Conservation (phyloP, 2,113 vertebrate species). For the Elgaria multicarinata region DNA sequence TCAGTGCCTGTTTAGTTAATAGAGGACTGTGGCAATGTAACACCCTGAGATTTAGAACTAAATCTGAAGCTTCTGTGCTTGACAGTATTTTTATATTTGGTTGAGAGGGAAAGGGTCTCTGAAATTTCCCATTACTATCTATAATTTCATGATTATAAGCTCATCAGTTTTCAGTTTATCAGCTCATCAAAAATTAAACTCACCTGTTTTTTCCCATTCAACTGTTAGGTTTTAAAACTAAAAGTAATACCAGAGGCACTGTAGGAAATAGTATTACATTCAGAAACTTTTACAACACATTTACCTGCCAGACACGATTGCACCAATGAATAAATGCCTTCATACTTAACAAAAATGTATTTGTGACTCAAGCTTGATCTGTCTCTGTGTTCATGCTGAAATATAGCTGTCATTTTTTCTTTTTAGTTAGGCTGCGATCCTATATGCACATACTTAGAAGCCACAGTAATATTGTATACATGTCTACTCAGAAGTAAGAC, state of each 20-base stretch:
- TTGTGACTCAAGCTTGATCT: not conserved
- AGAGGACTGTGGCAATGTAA: not conserved
- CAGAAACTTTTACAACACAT: conserved; percentile 28
- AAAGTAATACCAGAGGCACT: conserved; percentile 45
- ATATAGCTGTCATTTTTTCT: not conserved
- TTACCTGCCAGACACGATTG: conserved; percentile 7
- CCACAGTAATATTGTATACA: not conserved
- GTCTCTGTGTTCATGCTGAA: not conserved
- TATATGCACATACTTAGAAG: not conserved
- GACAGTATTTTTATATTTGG: conserved; percentile 23
- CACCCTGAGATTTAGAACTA: not conserved
- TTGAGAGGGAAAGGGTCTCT: conserved; percentile 56
- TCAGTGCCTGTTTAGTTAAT: not conserved
- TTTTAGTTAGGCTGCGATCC: not conserved
- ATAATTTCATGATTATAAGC: conserved; percentile 53
- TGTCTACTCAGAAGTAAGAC: too few relatives aligned
- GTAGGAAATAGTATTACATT: conserved; percentile 26
- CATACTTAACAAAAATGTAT: conserved; percentile 3
- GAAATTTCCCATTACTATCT: conserved; percentile 57
- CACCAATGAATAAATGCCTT: not conserved
- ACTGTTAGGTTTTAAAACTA: conserved; percentile 33
- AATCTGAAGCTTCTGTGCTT: not conserved
- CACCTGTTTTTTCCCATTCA: conserved; percentile 37
- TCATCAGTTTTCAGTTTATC: conserved; percentile 49
- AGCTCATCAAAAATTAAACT: conserved; percentile 56